Evolutionary conservation across 2,113 vertebrate genomes (phyloP).

Genomic region (Archocentrus centrarchus): DNA sequence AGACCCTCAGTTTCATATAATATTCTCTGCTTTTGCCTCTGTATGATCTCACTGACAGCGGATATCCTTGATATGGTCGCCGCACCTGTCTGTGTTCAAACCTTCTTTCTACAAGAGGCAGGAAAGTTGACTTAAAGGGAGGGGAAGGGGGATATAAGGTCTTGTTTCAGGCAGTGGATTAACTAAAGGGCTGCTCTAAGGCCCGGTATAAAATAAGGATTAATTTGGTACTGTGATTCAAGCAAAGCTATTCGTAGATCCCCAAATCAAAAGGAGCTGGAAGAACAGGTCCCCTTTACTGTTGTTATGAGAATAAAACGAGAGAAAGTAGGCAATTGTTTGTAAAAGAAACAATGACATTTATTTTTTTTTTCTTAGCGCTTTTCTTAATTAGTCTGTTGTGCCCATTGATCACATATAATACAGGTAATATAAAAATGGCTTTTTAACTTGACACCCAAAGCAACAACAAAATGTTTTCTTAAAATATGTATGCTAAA

Average conservation of each 20-base stretch:
- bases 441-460: conserved; percentile 85
- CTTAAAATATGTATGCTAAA: conserved; percentile 83
- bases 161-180: not conserved
- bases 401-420: conserved; percentile 84
- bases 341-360: conserved; percentile 83
- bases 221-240: accelerated
- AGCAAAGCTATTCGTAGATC: not conserved
- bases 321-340: conserved; percentile 64
- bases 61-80: not conserved
- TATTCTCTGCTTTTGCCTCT: not conserved
- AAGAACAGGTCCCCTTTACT: not conserved
- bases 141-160: not conserved
- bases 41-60: not conserved
- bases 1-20: not conserved
- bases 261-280: not conserved
- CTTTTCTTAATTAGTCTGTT: conserved; percentile 80
- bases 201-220: not conserved
- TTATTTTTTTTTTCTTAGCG: conserved; percentile 80
- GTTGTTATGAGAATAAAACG: conserved; percentile 17
- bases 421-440: conserved; percentile 86
- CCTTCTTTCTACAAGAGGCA: not conserved
- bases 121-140: not conserved
- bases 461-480: conserved; percentile 83
- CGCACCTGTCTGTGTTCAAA: not conserved
- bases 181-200: not conserved